Percentiles rank a stretch among this genome's conserved stretches.
These are phyloP conservation scores for Andrena marginata DNA, from an alignment of 2,888 invertebrate species.

Conservation along the genomic window DNA sequence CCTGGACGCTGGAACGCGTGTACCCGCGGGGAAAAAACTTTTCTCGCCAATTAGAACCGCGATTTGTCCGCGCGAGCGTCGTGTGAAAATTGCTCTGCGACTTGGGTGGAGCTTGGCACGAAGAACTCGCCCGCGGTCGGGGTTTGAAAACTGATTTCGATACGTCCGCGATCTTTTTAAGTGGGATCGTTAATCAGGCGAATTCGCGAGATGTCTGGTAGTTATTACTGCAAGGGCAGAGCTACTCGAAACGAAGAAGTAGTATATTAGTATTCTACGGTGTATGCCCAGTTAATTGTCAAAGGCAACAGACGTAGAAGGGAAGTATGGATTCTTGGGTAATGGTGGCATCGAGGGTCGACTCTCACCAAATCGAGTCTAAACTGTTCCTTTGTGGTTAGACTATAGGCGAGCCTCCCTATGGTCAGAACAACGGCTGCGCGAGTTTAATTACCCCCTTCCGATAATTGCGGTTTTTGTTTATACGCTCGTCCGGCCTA, in stretches of 20 bases:
- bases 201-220: no score
- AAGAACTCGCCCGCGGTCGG: not conserved
- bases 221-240: not conserved
- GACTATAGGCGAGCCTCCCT: slow-evolving; percentile 14
- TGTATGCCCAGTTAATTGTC: slow-evolving; percentile 3
- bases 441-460: slow-evolving; percentile 75
- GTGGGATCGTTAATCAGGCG: no score
- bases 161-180: not conserved
- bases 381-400: slow-evolving; percentile 10
- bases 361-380: not conserved
- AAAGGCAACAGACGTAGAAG: not conserved
- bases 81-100: slow-evolving; percentile 41
- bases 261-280: not conserved
- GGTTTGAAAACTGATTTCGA: not conserved
- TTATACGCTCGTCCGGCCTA: slow-evolving; percentile 18
- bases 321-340: not conserved
- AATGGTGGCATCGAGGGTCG: slow-evolving; percentile 7
- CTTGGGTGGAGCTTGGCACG: not conserved
- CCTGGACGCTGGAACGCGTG: slow-evolving; percentile 44
- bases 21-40: slow-evolving; percentile 23
- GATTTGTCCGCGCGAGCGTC: slow-evolving; percentile 48
- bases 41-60: slow-evolving; percentile 55
- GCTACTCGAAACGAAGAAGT: not conserved
- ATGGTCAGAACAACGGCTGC: slow-evolving; percentile 31
- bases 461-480: slow-evolving; percentile 77